These are phyloP conservation scores for Oscheius myriophilus DNA, from an alignment of 2,888 invertebrate genomes.

Conservation along the genomic window DNA sequence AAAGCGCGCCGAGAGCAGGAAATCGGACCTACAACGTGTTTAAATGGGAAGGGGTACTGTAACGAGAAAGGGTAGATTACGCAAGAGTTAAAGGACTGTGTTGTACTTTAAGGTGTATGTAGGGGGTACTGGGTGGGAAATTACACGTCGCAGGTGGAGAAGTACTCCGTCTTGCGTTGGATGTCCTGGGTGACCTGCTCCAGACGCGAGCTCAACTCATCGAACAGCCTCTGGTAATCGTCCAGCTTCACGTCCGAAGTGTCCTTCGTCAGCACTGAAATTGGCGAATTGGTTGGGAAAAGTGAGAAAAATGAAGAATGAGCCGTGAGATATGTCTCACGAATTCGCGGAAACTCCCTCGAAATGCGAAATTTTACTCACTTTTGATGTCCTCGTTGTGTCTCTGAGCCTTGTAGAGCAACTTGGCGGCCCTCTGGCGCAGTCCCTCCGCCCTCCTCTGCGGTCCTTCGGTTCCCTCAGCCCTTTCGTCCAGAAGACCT, in stretches of 20 bases:
- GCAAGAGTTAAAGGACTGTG: no score
- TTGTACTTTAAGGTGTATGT: background rate
- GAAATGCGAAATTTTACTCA: background rate
- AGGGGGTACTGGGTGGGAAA: background rate
- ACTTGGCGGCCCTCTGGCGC: slow-evolving; percentile 59
- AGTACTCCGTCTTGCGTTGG: slow-evolving; percentile 59
- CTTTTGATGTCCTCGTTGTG: slow-evolving; percentile 59
- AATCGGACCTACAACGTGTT: no score
- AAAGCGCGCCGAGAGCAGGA: no score
- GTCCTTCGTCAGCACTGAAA: slow-evolving; percentile 62
- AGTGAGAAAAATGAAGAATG: slow-evolving; percentile 1
- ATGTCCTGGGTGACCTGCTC: slow-evolving; percentile 60
- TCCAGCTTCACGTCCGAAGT: slow-evolving; percentile 61
- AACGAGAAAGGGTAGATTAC: no score
- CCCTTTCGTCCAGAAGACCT: slow-evolving; percentile 56
- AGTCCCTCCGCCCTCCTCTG: slow-evolving; percentile 61
- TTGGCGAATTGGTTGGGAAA: background rate
- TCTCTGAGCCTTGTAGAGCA: slow-evolving; percentile 62
- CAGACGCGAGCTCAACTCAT: slow-evolving; percentile 52
- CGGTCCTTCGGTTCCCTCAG: slow-evolving; percentile 65
- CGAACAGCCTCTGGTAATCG: slow-evolving; percentile 55
- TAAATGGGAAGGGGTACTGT: no score
- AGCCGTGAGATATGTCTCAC: background rate
- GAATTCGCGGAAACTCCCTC: background rate
- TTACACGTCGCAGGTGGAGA: slow-evolving; percentile 61